phyloP scores from a whole-genome alignment of 1,140 invertebrate species.

The Ips nitidus region DNA sequence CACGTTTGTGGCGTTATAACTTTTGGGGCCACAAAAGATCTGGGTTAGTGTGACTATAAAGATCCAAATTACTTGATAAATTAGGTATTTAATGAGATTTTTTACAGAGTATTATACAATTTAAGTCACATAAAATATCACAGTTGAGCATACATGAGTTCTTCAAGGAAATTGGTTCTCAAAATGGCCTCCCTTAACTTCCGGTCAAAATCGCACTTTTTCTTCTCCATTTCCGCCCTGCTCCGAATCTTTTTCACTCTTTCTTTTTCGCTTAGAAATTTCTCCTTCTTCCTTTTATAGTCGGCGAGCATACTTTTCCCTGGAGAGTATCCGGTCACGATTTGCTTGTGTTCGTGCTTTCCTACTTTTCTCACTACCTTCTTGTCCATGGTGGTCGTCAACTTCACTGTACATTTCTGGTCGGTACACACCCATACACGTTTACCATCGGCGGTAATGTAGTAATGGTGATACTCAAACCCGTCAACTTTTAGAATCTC shows the following conservation, averaged over 20 bases:
- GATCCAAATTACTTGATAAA: too few relatives aligned
- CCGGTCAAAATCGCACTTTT: not conserved
- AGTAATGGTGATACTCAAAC: not conserved
- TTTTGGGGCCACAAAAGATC: too few relatives aligned
- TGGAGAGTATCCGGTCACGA: not conserved
- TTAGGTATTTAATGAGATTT: too few relatives aligned
- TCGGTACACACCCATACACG: not conserved
- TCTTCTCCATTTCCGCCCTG: not conserved
- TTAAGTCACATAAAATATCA: too few relatives aligned
- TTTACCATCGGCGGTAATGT: not conserved
- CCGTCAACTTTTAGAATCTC: not conserved
- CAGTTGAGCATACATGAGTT: too few relatives aligned
- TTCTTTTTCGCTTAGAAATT: not conserved
- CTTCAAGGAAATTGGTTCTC: not conserved
- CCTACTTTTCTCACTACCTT: not conserved
- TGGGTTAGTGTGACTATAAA: too few relatives aligned
- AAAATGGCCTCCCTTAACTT: not conserved
- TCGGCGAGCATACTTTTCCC: not conserved
- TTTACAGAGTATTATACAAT: too few relatives aligned
- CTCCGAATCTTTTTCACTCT: not conserved
- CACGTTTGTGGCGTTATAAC: too few relatives aligned
- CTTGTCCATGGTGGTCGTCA: not conserved
- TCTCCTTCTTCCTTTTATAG: not conserved
- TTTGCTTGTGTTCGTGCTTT: not conserved
- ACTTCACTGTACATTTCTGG: not conserved